Evolutionary conservation across 2,888 invertebrate species (phyloP), one percentile per base, ranked within the genome.

Genomic region (Agonopterix arenella): DNA sequence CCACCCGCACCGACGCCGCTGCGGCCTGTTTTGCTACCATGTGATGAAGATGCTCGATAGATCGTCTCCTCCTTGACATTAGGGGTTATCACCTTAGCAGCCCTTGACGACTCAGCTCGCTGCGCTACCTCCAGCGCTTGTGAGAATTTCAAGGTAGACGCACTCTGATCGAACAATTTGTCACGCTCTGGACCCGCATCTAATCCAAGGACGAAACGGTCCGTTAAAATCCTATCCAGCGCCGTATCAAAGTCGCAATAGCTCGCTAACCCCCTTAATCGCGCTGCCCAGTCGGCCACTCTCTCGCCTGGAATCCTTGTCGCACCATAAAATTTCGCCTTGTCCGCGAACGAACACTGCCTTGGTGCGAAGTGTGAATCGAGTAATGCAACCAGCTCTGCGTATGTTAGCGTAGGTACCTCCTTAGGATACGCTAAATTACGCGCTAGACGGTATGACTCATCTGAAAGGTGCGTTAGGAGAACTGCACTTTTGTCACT

Each of bases 201-300:
- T 42, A 55, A 44, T 37, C 57, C 58, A 36, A 60, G 54, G 47
- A 60, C 52, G 44, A 58, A 60, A 46, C 56, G 57, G 41, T 61
- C 59, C 10, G 44, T 47, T 4, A 60, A 38, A 7, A 18, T 42
- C 45, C 49, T 52, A 37, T 58, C 56, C n/a, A 60, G 40, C 10
- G 53, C 55, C 11, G 50, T 42, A 36, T 55, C 58, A 51, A 58
- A 56, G 9, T 56, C 49, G 46, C 58, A 56, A 40, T 54, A 49
- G 18, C 48, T 54, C 38, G 53, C 9, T 45, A 50, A 44, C 45
- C 52, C 47, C 11, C 56, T 40, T 11, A 57, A n/a, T 9, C 59
- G 50, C 42, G 54, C 59, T 16, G 54, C 55, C 57, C 55, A 55
- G 13, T 58, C 52, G 10, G 45, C 52, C 36, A 53, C 43, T 4